Base-by-base conservation (phyloP, 2,113 vertebrate genomes). In the Grus americana region DNA sequence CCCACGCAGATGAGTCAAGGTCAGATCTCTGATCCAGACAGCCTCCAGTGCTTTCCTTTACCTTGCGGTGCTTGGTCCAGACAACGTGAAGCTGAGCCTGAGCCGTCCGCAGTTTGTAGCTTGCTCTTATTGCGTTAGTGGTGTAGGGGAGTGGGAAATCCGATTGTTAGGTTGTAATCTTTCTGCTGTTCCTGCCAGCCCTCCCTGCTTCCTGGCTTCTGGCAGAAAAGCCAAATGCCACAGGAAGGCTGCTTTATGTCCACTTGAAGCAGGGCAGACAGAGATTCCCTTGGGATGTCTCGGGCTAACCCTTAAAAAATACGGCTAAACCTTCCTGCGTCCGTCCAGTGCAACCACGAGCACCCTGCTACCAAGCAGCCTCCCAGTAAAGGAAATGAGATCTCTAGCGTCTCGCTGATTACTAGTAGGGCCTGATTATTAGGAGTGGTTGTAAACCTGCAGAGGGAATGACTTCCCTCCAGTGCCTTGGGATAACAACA, bases 151-250 rank as follows among this genome's bases (percentile, higher is more conserved):
- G 27, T 76, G 78, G 86, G 94, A 90, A 97, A 95, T 89, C 88
- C 78, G 38, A 78, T 87, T 79, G 95, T 55, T 19, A 49, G 1
- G 7, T 76, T 74, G 34, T 91, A 91, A 96, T 96, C 78, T 93
- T 68, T 11, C 90, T 38, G 76, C 79, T 74, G 72, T 96, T 94
- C 96, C 92, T 95, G 94, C 93, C 93, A 96, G 90, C 75, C 81
- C 79, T 89, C 57, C 86, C 4, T 61, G 76, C 95, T 96, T 95
- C 94, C 96, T 96, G 97, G 54, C 87, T 94, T 36, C 94, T 95
- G 95, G 95, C 90, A 88, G 15, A 57, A 2, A 78, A 90, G 95
- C 81, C 84, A 67, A 18, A 29, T 15, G 76, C 36, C 58, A 46
- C 83, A 90, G 92, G 89, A 92, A 95, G 86, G 87, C 66, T 88